Conservation (phyloP, 2,888 invertebrate genomes). For the Lithophane leautieri region DNA sequence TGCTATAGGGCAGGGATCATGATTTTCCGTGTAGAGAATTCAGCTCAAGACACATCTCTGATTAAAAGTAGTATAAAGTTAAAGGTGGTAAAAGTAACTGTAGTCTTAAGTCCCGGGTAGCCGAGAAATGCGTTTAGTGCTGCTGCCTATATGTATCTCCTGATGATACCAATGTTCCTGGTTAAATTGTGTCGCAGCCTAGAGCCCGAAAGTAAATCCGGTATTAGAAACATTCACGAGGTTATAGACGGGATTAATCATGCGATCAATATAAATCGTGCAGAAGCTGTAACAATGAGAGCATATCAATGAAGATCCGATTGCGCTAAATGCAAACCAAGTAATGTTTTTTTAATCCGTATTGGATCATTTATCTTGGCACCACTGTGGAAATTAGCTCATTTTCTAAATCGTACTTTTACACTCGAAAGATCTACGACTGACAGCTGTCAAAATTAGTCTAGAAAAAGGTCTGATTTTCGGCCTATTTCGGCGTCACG, state of each 20-base stretch:
- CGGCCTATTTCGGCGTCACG: too few relatives aligned
- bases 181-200: background rate
- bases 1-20: background rate
- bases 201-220: constrained; percentile 16
- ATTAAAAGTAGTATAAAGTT: background rate
- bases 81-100: background rate
- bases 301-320: constrained; percentile 48
- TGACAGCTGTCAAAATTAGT: too few relatives aligned
- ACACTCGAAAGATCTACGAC: background rate
- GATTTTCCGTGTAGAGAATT: background rate
- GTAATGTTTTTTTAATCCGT: constrained; percentile 27
- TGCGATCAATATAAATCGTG: constrained; percentile 54
- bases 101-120: too few relatives aligned
- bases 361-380: constrained; percentile 25
- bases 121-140: background rate
- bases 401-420: background rate
- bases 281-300: constrained; percentile 46
- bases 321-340: constrained; percentile 49
- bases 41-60: background rate
- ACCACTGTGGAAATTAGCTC: background rate
- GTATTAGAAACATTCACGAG: constrained; percentile 19
- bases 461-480: too few relatives aligned
- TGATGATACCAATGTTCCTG: background rate
- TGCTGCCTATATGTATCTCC: background rate
- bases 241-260: constrained; percentile 32